Conservation (phyloP, 2,888 invertebrate genomes). For the Hyposoter didymator region DNA sequence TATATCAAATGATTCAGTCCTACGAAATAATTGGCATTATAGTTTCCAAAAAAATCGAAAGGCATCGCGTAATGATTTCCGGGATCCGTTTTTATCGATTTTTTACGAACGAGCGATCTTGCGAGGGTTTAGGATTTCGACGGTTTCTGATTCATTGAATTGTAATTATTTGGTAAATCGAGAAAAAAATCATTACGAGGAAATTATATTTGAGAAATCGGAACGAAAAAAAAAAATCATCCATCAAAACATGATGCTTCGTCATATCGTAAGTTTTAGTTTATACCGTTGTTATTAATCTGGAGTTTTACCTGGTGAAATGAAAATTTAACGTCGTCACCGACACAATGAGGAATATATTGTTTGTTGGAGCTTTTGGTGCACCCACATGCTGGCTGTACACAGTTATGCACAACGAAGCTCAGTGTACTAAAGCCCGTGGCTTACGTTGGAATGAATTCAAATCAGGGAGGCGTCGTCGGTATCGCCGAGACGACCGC, state of each 20-base stretch:
- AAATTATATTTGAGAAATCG: not conserved
- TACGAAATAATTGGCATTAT: no score
- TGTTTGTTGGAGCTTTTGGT: slow-evolving; percentile 36
- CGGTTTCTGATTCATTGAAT: no score
- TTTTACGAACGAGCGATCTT: no score
- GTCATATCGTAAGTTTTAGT: not conserved
- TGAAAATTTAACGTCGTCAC: slow-evolving; percentile 17
- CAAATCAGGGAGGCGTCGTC: slow-evolving; percentile 60
- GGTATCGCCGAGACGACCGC: slow-evolving; percentile 52
- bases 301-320: not conserved
- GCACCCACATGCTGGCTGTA: slow-evolving; percentile 5
- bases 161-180: no score
- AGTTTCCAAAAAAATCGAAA: no score
- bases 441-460: slow-evolving; percentile 63
- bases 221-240: not conserved
- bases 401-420: slow-evolving; percentile 20
- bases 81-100: no score
- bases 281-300: not conserved
- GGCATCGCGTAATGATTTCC: no score
- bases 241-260: not conserved
- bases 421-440: slow-evolving; percentile 47
- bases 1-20: no score
- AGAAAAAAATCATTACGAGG: no score
- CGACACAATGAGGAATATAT: slow-evolving; percentile 5
- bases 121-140: no score